Base-by-base conservation (phyloP, 2,888 invertebrate genomes). In the Platycheirus rosarum region DNA sequence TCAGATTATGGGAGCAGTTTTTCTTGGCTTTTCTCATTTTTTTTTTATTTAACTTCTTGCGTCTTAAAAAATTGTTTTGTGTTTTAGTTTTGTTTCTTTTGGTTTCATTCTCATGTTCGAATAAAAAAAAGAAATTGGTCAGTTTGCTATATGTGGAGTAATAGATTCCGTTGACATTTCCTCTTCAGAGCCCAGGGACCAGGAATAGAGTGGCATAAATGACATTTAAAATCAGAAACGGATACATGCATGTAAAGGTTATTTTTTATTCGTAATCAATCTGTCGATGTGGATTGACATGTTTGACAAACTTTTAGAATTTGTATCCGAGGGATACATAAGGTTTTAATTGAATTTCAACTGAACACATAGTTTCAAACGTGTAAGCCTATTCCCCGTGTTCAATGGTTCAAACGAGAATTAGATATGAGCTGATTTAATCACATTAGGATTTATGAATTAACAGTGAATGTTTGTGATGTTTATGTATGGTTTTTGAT, bases 1-100 rank as follows among this genome's bases (percentile, higher is more conserved):
- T 88, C 89, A 87, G 88, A 89, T 88, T 88, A 88, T 73, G 69
- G 65, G 63, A 77, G 77, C 77, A 82, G 71, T 82, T 82, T 82
- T 77, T 77, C 77, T 82, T 76, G 75, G 63, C 68, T 76, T 76
- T 70, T 66, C 60, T 60, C 70, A 62, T 75, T 53, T 49, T 20
- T 13, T 13, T 9, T 16, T 29, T 1, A 8, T 4, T 44, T 44
- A 20, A 18, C 40, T 46, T 66, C 13, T 18, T 73, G 46, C 60
- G 60, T 78, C 75, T 78, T 78, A 68, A 73, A 48, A 73, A 57
- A 51, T 73, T 49, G 35, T 79, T 69, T 70, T 63, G 57, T 75
- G 23, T 65, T 60, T 32, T 1, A 18, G 13, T 53, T 69, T 57
- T 29, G 2, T n/a, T 18, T 60, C 9, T 55, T 32, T 11, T 40